Evolutionary conservation across 1,140 invertebrate species (phyloP).

Genomic region (Calosoma granatense): DNA sequence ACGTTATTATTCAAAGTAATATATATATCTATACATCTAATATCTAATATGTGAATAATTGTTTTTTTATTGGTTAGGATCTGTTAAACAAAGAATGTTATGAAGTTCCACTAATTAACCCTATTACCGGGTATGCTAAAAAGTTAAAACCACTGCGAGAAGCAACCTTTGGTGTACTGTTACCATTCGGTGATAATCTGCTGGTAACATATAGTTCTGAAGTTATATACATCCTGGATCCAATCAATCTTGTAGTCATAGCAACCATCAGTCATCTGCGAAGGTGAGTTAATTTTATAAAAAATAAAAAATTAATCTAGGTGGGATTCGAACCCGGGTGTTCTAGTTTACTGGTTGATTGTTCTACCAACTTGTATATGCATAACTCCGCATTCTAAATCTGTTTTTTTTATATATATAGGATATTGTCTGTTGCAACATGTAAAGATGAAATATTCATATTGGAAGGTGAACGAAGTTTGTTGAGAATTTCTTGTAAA

Average conservation of each 20-base stretch:
- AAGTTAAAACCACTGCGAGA: slow-evolving; percentile 39
- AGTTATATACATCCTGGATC: slow-evolving; percentile 64
- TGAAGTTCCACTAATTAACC: slow-evolving; percentile 59
- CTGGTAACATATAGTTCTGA: slow-evolving; percentile 64
- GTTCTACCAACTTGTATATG: too few species aligned
- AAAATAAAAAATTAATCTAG: slow-evolving; percentile 8
- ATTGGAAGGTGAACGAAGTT: slow-evolving; percentile 54
- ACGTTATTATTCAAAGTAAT: slow-evolving; percentile 72
- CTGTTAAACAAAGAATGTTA: slow-evolving; percentile 46
- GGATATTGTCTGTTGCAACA: slow-evolving; percentile 49
- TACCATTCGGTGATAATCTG: slow-evolving; percentile 56
- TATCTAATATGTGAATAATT: neutral
- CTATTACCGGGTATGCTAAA: slow-evolving; percentile 39
- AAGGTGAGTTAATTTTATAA: slow-evolving; percentile 21
- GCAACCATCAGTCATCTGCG: slow-evolving; percentile 38
- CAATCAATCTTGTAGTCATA: slow-evolving; percentile 43
- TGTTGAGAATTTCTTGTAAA: slow-evolving; percentile 50
- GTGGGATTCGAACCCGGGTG: too few species aligned
- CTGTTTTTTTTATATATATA: too few species aligned
- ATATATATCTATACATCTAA: slow-evolving; percentile 14
- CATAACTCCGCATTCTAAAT: slow-evolving; percentile 10
- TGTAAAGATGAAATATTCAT: slow-evolving; percentile 71
- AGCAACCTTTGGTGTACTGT: slow-evolving; percentile 54
- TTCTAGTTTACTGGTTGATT: too few species aligned
- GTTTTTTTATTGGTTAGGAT: slow-evolving; percentile 38